Conservation (phyloP, 2,888 invertebrate genomes). For the Orthosia gracilis region DNA sequence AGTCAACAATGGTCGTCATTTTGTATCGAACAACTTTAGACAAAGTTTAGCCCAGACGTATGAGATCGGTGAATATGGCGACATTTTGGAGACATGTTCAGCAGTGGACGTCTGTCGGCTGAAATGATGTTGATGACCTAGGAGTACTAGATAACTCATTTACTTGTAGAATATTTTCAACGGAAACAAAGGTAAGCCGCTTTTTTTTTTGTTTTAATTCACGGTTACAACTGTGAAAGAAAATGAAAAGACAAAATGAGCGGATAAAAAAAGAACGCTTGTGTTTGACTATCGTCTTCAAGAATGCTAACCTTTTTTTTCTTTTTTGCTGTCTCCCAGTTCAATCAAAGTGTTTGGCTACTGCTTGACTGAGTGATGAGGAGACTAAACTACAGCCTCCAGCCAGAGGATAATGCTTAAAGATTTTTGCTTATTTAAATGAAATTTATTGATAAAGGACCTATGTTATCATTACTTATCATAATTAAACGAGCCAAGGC, state of each 20-base stretch:
- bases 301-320: not conserved
- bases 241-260: slow-evolving; percentile 2
- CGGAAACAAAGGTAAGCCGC: not conserved
- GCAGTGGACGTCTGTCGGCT: too few relatives aligned
- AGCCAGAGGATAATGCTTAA: not conserved
- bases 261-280: slow-evolving; percentile 1
- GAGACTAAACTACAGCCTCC: too few relatives aligned
- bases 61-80: too few relatives aligned
- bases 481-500: too few relatives aligned
- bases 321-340: too few relatives aligned
- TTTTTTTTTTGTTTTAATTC: not conserved
- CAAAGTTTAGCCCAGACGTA: too few relatives aligned
- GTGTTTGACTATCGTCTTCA: slow-evolving; percentile 2
- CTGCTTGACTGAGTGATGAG: too few relatives aligned
- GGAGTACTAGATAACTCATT: not conserved
- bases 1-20: too few relatives aligned
- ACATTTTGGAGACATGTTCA: too few relatives aligned
- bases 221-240: not conserved
- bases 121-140: too few relatives aligned
- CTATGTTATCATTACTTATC: not conserved
- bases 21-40: too few relatives aligned
- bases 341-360: too few relatives aligned
- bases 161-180: not conserved
- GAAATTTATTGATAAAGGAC: not conserved
- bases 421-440: not conserved